Evolutionary conservation across 1,140 invertebrate genomes (phyloP).

Genomic region (Aphaenogaster floridana): DNA sequence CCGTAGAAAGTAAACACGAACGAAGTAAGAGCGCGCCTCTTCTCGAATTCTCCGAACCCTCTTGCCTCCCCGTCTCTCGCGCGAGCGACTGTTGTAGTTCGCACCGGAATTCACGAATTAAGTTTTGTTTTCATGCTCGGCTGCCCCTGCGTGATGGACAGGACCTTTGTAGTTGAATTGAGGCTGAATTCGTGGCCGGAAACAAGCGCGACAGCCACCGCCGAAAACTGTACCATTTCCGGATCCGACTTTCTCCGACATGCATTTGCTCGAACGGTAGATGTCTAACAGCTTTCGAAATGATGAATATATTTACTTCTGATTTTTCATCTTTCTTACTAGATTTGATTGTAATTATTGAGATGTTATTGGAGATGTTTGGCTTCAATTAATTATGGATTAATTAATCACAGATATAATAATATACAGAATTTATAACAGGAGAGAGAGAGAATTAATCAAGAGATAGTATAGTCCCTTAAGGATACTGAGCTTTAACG

Average conservation of each 20-base stretch:
- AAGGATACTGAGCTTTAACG: not conserved
- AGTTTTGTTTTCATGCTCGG: constrained; percentile 68
- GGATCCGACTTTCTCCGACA: constrained; percentile 47
- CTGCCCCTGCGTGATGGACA: constrained; percentile 49
- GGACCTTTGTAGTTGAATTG: not conserved
- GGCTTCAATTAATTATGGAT: not conserved
- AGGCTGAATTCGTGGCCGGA: constrained; percentile 36
- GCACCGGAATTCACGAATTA: constrained; percentile 49
- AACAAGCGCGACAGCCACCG: constrained; percentile 14
- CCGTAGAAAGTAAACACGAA: constrained; percentile 78
- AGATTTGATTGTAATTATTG: not conserved
- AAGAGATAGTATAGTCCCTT: not conserved
- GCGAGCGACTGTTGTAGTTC: not conserved
- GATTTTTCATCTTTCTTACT: constrained; percentile 33
- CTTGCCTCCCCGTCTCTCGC: constrained; percentile 1
- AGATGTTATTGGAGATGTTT: not conserved
- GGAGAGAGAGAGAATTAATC: no score
- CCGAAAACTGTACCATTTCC: constrained; percentile 41
- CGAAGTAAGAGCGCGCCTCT: constrained; percentile 64
- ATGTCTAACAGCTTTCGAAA: constrained; percentile 33
- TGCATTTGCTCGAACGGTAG: not conserved
- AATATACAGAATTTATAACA: no score
- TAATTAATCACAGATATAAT: not conserved
- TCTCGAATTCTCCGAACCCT: constrained; percentile 9
- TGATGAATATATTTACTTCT: constrained; percentile 1